Conservation (phyloP, 2,888 invertebrate species). For the Salticus scenicus region DNA sequence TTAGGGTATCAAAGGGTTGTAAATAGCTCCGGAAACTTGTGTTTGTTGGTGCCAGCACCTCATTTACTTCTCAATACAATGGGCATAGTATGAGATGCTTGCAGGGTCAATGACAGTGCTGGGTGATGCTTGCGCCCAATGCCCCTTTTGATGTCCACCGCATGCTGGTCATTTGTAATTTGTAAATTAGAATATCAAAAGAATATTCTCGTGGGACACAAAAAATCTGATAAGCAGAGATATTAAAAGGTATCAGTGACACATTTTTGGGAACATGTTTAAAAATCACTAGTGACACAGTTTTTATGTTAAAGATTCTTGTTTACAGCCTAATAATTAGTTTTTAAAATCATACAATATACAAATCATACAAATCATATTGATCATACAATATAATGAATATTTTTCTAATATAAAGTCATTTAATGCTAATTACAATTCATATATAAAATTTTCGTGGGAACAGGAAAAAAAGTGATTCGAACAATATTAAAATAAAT, state of each 20-base stretch:
- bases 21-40: neutral
- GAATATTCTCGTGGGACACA: neutral
- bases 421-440: too few species aligned
- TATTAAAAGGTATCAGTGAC: neutral
- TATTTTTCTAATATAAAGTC: too few species aligned
- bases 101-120: conserved; percentile 44
- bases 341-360: too few species aligned
- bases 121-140: conserved; percentile 21
- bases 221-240: too few species aligned
- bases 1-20: conserved; percentile 47
- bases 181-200: neutral
- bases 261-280: neutral
- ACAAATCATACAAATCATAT: too few species aligned
- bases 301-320: too few species aligned
- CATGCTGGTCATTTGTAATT: neutral
- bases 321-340: too few species aligned
- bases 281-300: neutral
- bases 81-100: conserved; percentile 37
- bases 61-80: conserved; percentile 30
- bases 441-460: too few species aligned
- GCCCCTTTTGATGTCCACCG: conserved; percentile 42
- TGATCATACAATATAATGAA: too few species aligned
- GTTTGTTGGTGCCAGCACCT: neutral
- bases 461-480: too few species aligned
- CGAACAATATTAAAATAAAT: too few species aligned